These are phyloP conservation scores for Baccha elongata DNA, from an alignment of 2,888 invertebrate genomes.

Conservation along the genomic window DNA sequence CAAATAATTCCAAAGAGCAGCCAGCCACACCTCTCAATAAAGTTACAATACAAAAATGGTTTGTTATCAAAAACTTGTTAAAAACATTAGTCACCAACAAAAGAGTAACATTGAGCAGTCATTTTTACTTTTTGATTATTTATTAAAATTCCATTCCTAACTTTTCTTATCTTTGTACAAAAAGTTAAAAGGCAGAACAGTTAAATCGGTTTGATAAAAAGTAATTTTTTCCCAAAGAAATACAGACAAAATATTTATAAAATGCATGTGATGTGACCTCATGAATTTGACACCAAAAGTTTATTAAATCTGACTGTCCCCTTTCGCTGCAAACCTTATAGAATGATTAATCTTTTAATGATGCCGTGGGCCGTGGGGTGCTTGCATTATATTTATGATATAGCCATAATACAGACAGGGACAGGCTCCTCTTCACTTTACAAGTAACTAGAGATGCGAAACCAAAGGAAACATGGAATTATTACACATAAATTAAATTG, in stretches of 20 bases:
- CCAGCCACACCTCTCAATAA: constrained; percentile 63
- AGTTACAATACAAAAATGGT: constrained; percentile 28
- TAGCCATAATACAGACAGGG: constrained; percentile 8
- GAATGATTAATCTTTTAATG: constrained; percentile 41
- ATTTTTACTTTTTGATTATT: constrained; percentile 6
- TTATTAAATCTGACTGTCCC: constrained; percentile 31
- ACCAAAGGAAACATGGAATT: constrained; percentile 55
- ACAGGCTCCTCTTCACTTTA: constrained; percentile 10
- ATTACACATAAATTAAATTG: constrained; percentile 49
- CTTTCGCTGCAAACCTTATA: constrained; percentile 25
- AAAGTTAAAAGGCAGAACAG: neutral
- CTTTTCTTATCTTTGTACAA: constrained; percentile 49
- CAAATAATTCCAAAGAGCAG: constrained; percentile 1
- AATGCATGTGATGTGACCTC: constrained; percentile 58
- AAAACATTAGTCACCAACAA: constrained; percentile 63
- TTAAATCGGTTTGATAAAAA: no score
- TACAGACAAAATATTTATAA: constrained; percentile 1
- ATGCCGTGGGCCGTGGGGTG: constrained; percentile 38
- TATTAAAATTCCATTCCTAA: constrained; percentile 6
- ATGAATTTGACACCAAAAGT: constrained; percentile 40
- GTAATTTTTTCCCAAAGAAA: no score
- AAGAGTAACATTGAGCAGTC: constrained; percentile 13
- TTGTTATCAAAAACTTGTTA: constrained; percentile 69
- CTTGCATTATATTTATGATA: constrained; percentile 29
- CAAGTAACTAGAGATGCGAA: no score